These are phyloP conservation scores for Macrobrachium nipponense DNA, from an alignment of 1,140 invertebrate genomes.

Conservation along the genomic window DNA sequence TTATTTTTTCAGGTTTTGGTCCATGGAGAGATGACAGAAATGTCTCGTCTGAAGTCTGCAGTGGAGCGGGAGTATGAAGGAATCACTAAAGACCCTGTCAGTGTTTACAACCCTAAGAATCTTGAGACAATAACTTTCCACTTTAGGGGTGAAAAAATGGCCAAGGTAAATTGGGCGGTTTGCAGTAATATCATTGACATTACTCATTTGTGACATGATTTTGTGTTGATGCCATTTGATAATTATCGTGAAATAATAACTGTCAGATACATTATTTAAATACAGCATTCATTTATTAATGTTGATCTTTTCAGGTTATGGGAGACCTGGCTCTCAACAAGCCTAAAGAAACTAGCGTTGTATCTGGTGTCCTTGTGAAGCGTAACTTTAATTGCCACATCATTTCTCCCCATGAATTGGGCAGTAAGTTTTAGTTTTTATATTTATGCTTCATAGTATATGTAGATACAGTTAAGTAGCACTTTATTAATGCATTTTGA, in stretches of 20 bases:
- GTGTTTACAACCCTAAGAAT: conserved; percentile 96
- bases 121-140: conserved; percentile 92
- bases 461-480: no score
- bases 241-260: no score
- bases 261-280: no score
- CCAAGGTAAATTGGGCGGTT: conserved; percentile 75
- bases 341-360: conserved; percentile 80
- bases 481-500: no score
- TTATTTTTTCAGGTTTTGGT: conserved; percentile 81
- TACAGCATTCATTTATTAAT: neutral
- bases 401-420: conserved; percentile 88
- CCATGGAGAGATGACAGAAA: conserved; percentile 99
- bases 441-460: no score
- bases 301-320: conserved; percentile 77
- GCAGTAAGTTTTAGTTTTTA: conserved; percentile 69
- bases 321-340: conserved; percentile 87
- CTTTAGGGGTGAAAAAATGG: conserved; percentile 97
- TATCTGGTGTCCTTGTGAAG: conserved; percentile 96
- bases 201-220: no score
- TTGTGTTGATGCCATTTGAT: no score
- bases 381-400: conserved; percentile 99
- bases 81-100: conserved; percentile 79
- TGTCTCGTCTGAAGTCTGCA: conserved; percentile 94
- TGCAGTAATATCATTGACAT: no score
- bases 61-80: conserved; percentile 94